Base-by-base conservation (phyloP, 2,797 vertebrate genomes). In the Malurus leucopterus region DNA sequence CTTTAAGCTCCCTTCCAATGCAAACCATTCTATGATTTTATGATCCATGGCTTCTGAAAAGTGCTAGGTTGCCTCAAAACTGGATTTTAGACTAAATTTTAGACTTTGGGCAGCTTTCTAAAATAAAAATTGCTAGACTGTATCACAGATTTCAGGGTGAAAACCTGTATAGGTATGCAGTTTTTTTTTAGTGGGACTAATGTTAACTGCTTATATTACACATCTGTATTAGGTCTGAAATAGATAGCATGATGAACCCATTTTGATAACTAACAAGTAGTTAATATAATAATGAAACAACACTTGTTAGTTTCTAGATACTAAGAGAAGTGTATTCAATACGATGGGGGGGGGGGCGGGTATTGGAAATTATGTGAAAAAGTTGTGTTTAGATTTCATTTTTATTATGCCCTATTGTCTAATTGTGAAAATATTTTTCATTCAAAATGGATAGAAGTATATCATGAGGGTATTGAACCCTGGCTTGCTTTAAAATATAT, bases 321-420 rank as follows among this genome's bases (percentile, higher is more conserved):
- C 20, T 57, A 17, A 32, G 8, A 85, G 20, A 63, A 83, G 2
- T 15, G 22, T 6, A 12, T 70, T 69, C n/a, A 41, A 24, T 30
- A 46, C 2, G 6, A 15, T 8, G 6, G 18, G 18, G 4, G 11
- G 1, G 13, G 2, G 17, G 36, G 36, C n/a, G n/a, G n/a, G n/a
- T 19, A 30, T 15, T 44, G 16, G 32, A 72, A 83, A 79, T 47
- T 5, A 47, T 40, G 12, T 38, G 11, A 19, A 49, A 69, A 85
- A 50, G 13, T n/a, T 49, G 13, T 30, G 24, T 55, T 65, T 71
- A 11, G 18, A 44, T 55, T 68, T 78, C 5, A 29, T 40, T 57
- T 61, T 68, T 7, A 46, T 40, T 80, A 51, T 53, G 16, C 3
- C 10, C 6, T 71, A 50, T 15, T 54, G 34, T n/a, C 38, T 59